phyloP scores from a whole-genome alignment of 2,113 vertebrate species.

The Erinaceus europaeus region DNA sequence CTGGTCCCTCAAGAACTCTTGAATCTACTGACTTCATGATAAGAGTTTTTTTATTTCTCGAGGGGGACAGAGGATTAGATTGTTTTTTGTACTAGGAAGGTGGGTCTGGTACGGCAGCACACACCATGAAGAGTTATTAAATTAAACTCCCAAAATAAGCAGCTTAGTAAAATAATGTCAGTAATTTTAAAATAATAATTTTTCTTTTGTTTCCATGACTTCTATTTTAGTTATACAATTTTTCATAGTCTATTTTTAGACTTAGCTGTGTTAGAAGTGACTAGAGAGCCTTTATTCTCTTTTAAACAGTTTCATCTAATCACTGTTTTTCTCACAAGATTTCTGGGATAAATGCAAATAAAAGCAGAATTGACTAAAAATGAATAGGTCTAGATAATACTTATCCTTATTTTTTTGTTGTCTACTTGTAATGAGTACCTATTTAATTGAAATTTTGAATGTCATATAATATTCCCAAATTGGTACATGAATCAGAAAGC shows the following conservation, averaged over 20 bases:
- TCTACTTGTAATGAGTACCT: not conserved
- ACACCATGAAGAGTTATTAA: too few relatives aligned
- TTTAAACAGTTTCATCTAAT: not conserved
- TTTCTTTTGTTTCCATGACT: conserved; percentile 27
- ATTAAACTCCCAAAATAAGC: too few relatives aligned
- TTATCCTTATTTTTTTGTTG: not conserved
- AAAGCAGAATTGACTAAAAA: conserved; percentile 5
- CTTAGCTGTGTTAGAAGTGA: not conserved
- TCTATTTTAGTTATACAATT: conserved; percentile 3
- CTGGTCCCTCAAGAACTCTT: too few relatives aligned
- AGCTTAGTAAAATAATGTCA: too few relatives aligned
- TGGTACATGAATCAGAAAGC: not conserved
- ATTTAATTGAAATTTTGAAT: not conserved
- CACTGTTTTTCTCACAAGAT: not conserved
- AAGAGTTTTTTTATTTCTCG: too few relatives aligned
- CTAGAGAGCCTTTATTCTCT: not conserved
- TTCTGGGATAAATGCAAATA: not conserved
- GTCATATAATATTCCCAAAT: not conserved
- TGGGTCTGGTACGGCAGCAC: too few relatives aligned
- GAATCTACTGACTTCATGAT: conserved; percentile 2
- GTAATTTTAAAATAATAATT: too few relatives aligned
- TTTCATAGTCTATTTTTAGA: conserved; percentile 5
- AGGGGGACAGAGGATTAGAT: too few relatives aligned
- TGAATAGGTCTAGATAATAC: not conserved
- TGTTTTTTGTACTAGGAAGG: too few relatives aligned